Base-by-base conservation (phyloP, 30 jellyfish, hydroid and myxozoan genomes). In the Pseudorhiza aurosa region DNA sequence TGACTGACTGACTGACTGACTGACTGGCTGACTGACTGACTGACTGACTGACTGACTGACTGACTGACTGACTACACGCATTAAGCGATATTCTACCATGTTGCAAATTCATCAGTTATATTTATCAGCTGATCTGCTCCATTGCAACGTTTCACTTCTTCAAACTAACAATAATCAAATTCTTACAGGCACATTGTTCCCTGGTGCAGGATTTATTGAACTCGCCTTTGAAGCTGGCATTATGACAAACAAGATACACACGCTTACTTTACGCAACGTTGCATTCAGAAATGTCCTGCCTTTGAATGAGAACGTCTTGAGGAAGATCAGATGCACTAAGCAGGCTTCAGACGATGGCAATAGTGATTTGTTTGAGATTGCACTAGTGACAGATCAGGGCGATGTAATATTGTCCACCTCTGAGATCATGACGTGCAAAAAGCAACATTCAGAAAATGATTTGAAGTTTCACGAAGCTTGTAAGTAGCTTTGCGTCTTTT, bases 181-280 rank as follows among this genome's bases (percentile, higher is more conserved):
- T 53, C 67, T 53, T 19, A 19, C 14, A 53, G 67, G 67, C 4
- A 15, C 24, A 21, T 4, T 53, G n/a, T 53, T 53, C 35, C 67
- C 67, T 53, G 67, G 67, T 53, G 67, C 67, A 2, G 33, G 67
- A 6, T 53, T 15, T 21, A 19, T 53, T 21, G 67, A 53, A 15
- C 36, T 53, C 17, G 67, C 67, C 2, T 53, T 53, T 53, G 67
- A 53, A 53, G 67, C 67, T 53, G 67, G 37, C 35, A 21, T 53
- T 53, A 53, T 53, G 67, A 22, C 5, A n/a, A 53, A 22, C 35
- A 53, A 53, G 24, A 3, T 53, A 53, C 67, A 53, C 6, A 33
- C 35, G 5, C 35, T 53, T 4, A 22, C 22, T 15, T 2, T 53
- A 17, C n/a, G 67, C 5, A 53, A 53, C 24, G 8, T 53, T 3